Base-by-base conservation (phyloP, 2,113 vertebrate genomes). In the Typhlomys cinereus region DNA sequence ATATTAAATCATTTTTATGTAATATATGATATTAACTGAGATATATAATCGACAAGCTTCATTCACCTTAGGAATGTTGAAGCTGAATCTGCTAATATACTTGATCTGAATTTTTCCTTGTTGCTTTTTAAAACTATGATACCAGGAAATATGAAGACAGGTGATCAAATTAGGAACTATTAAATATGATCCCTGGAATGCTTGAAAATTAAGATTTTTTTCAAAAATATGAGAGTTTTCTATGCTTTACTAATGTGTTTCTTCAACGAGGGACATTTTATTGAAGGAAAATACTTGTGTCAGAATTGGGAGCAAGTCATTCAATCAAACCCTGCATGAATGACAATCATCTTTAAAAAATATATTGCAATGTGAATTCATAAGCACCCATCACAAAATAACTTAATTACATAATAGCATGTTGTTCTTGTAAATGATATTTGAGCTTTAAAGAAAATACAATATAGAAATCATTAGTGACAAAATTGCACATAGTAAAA, bases 151-250 rank as follows among this genome's bases (percentile, higher is more conserved):
- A 66, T 34, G 50, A 85, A 87, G 82, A 54, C n/a, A 54, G 44
- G 52, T 85, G 76, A 44, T 89, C 59, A 50, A 94, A 89, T 75
- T 23, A 52, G 31, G 18, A 94, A 90, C 81, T 82, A 48, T 90
- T 48, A 85, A 90, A 91, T 90, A 66, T 27, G 21, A 94, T 80
- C 50, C 36, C 34, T 34, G n/a, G 6, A 34, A 39, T 82, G 34
- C 64, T 59, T 44, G 3, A 71, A 92, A 80, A 15, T 61, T 57
- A 41, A 66, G 44, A 48, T 61, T 29, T 39, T 76, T 76, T 70
- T 95, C 70, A 76, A 93, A 81, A 82, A 62, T 14, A 31, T 70
- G 18, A 59, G 11, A 76, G 46, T 82, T 85, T 82, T 59, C 29
- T 75, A 5, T 34, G 41, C 34, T 91, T 73, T 86, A 73, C 41